Evolutionary conservation across 2,797 vertebrate genomes (phyloP).

Genomic region (Oophaga sylvatica): DNA sequence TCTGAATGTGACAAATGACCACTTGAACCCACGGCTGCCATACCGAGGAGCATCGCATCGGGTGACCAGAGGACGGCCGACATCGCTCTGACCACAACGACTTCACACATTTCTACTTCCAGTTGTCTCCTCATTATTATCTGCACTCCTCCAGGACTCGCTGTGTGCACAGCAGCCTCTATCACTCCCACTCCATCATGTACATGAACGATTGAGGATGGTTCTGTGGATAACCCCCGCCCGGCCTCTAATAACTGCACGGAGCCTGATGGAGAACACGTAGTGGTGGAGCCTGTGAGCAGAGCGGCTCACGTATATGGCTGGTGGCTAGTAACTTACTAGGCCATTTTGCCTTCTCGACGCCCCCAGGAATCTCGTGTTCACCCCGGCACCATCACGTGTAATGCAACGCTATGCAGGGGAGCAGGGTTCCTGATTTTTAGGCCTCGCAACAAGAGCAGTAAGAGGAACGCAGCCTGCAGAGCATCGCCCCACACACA

Average conservation of each 20-base stretch:
- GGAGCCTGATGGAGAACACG: too few relatives aligned
- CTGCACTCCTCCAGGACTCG: neutral
- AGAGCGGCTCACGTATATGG: too few relatives aligned
- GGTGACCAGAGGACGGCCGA: neutral
- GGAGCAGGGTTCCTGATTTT: neutral
- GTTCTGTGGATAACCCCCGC: too few relatives aligned
- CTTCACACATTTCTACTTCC: neutral
- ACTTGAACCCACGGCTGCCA: neutral
- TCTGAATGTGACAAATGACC: neutral
- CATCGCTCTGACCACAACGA: too few relatives aligned
- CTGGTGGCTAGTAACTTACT: neutral
- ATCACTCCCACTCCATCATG: neutral
- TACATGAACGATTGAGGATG: neutral
- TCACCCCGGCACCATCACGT: neutral
- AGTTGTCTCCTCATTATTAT: neutral
- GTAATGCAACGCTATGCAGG: neutral
- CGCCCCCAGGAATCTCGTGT: neutral
- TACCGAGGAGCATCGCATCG: neutral
- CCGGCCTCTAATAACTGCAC: too few relatives aligned
- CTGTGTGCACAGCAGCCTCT: neutral
- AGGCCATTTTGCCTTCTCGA: neutral
- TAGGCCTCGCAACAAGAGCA: neutral
- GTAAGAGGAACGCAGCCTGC: neutral
- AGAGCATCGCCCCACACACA: neutral
- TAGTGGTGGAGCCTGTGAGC: too few relatives aligned